Evolutionary conservation across 2,888 invertebrate genomes (phyloP), one percentile per base, ranked within the genome.

Genomic region (Drosophila prostipennis): DNA sequence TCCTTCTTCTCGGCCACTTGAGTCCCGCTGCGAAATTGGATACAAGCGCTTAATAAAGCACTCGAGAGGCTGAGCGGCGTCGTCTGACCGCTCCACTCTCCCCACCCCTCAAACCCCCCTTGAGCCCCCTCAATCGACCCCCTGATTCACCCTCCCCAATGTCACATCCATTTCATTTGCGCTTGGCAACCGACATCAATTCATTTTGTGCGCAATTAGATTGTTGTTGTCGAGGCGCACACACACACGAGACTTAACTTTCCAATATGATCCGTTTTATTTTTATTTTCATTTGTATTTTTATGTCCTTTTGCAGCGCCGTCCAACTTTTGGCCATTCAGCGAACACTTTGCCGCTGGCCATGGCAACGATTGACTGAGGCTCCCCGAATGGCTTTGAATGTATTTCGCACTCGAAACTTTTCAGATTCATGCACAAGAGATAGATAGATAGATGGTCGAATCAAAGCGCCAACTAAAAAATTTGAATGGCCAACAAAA

Each of bases 171-270:
- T 79, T 65, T 87, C 78, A 78, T 86, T 78, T 83, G 74, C 74
- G 39, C 84, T 84, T 88, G 84, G 84, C 84, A 88, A 88, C 88
- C 88, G 87, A 82, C 84, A 86, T 88, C 84, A 88, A 86, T 88
- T 84, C 80, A 88, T 83, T 84, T 84, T 80, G 87, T 77, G 72
- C 69, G 77, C 84, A 84, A 84, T 88, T 84, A 83, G 80, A 80
- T 80, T 83, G 77, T 83, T 82, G 71, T 80, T 81, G 55, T 74
- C 72, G 23, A n/a, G 49, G 23, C 14, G 46, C 46, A 45, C 52
- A 49, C 48, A 36, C 56, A 45, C 40, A 36, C 65, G 29, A 36
- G 52, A 61, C 58, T 37, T 43, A 87, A 83, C 74, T 83, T 87
- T 80, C 72, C 74, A 68, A 69, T 60, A 69, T 56, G 51, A 72